Evolutionary conservation across 1,140 invertebrate species (phyloP).

Genomic region (Druon quercuslanigerum): DNA sequence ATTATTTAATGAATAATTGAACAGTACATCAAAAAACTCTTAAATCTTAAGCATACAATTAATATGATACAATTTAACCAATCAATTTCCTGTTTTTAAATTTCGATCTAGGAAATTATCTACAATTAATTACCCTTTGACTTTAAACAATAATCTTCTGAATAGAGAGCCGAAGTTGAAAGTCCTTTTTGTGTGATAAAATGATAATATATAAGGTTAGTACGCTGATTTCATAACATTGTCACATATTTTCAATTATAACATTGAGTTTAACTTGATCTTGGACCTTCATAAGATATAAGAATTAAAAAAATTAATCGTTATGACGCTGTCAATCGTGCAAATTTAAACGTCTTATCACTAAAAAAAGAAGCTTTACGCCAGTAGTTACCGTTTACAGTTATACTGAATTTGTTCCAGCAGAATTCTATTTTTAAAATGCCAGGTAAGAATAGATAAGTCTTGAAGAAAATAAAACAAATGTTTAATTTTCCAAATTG

Average conservation of each 20-base stretch:
- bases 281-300: conserved; percentile 18
- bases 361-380: neutral
- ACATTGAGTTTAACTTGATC: conserved; percentile 9
- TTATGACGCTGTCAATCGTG: neutral
- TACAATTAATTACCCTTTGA: neutral
- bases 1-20: too few relatives aligned
- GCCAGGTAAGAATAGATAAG: too few relatives aligned
- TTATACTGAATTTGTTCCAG: too few relatives aligned
- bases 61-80: conserved; percentile 4
- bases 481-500: too few relatives aligned
- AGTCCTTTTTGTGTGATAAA: neutral
- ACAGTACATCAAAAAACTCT: too few relatives aligned
- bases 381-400: too few relatives aligned
- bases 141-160: neutral
- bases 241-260: conserved; percentile 5
- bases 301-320: neutral
- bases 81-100: conserved; percentile 24
- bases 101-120: conserved; percentile 13
- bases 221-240: neutral
- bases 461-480: too few relatives aligned
- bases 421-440: too few relatives aligned
- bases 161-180: neutral
- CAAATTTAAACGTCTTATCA: neutral
- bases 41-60: too few relatives aligned
- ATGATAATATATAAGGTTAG: conserved; percentile 9